These are phyloP conservation scores for Sciurus niger DNA, from an alignment of 2,113 vertebrate species.

Conservation along the genomic window DNA sequence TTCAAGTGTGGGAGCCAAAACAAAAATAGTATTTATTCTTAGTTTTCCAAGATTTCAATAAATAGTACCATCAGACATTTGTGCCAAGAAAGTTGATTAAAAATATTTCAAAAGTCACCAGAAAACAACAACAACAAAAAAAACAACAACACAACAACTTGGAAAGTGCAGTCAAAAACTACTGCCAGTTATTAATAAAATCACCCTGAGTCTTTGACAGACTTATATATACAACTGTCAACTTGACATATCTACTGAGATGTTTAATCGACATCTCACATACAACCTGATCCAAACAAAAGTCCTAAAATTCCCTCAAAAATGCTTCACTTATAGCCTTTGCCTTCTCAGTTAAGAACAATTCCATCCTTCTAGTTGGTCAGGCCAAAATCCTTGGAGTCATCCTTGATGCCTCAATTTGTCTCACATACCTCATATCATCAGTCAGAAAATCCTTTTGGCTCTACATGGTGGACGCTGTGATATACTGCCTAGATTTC, in stretches of 20 bases:
- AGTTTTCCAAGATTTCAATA: conserved; percentile 52
- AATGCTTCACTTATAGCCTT: not conserved
- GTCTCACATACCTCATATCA: not conserved
- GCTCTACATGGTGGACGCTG: not conserved
- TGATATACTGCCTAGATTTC: not conserved
- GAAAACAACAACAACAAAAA: conserved; percentile 44
- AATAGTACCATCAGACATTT: conserved; percentile 48
- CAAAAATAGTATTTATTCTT: not conserved
- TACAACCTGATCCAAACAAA: conserved; percentile 7
- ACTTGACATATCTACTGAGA: conserved; percentile 66
- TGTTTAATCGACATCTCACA: conserved; percentile 69
- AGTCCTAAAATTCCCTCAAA: conserved; percentile 63
- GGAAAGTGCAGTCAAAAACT: conserved; percentile 64
- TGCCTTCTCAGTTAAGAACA: conserved; percentile 49
- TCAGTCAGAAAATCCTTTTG: conserved; percentile 56
- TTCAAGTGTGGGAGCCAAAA: not conserved
- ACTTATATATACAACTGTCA: conserved; percentile 72
- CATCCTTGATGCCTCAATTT: conserved; percentile 61
- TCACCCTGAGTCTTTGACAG: conserved; percentile 71
- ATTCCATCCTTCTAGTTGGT: conserved; percentile 13
- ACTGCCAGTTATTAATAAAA: conserved; percentile 76
- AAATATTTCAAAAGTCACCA: conserved; percentile 72
- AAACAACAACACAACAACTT: conserved; percentile 59
- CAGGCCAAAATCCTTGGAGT: conserved; percentile 40
- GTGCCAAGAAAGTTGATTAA: conserved; percentile 36